Evolutionary conservation across 2,113 vertebrate species (phyloP).

Genomic region (Polypterus senegalus): DNA sequence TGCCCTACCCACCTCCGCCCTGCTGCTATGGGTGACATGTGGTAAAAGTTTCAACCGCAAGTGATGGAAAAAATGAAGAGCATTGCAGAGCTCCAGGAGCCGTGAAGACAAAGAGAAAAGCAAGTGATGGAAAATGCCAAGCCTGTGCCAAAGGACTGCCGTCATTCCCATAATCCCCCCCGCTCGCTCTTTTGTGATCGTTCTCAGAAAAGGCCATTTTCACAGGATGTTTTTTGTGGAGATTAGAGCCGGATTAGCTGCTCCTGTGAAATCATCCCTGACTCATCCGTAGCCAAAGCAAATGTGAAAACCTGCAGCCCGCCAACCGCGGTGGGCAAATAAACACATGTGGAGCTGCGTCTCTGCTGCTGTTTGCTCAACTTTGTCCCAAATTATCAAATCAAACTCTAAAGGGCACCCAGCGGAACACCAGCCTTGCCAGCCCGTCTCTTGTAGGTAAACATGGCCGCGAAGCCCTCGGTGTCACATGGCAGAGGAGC

Average conservation of each 20-base stretch:
- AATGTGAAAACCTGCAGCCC: conserved; percentile 22
- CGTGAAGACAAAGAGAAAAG: too few relatives aligned
- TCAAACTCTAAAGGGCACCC: not conserved
- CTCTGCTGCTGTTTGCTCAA: not conserved
- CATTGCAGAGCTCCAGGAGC: too few relatives aligned
- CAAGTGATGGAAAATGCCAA: too few relatives aligned
- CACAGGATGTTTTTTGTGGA: conserved; percentile 34
- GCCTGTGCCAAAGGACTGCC: too few relatives aligned
- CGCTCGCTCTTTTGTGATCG: conserved; percentile 26
- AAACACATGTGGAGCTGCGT: conserved; percentile 17
- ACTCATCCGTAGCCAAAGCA: conserved; percentile 28
- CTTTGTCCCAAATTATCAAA: conserved; percentile 2
- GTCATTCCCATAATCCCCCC: conserved; percentile 30
- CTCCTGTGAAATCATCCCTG: conserved; percentile 23
- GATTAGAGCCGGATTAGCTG: conserved; percentile 32
- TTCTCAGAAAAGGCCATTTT: conserved; percentile 31
- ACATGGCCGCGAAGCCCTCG: too few relatives aligned
- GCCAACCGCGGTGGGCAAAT: conserved; percentile 17
- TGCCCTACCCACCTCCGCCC: too few relatives aligned
- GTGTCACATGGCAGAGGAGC: too few relatives aligned
- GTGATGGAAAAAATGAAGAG: too few relatives aligned
- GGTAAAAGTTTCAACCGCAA: too few relatives aligned
- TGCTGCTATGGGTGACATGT: too few relatives aligned
- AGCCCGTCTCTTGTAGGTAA: too few relatives aligned
- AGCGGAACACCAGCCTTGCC: too few relatives aligned